phyloP scores from a whole-genome alignment of 2,888 invertebrate genomes.

The Cantharis nigra region DNA sequence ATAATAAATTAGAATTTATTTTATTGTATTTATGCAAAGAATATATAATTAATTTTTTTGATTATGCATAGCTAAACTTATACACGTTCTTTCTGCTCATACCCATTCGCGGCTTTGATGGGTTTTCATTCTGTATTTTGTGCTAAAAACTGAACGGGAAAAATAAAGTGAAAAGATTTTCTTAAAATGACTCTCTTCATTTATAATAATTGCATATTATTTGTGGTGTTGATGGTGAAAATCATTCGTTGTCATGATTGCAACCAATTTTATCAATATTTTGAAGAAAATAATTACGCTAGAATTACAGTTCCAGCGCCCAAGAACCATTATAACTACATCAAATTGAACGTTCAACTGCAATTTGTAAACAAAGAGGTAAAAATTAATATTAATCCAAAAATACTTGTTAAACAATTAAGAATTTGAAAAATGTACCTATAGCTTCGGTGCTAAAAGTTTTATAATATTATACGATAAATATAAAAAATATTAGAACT shows the following conservation, averaged over 20 bases:
- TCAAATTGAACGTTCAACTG: neutral
- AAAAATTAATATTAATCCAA: neutral
- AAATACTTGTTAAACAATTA: neutral
- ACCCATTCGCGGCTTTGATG: too few species aligned
- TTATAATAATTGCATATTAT: neutral
- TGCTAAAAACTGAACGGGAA: neutral
- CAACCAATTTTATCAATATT: neutral
- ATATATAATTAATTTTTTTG: too few species aligned
- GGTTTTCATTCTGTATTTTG: neutral
- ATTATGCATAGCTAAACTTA: too few species aligned
- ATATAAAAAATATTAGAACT: too few species aligned
- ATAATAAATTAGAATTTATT: too few species aligned
- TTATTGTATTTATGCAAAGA: too few species aligned
- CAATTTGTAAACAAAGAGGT: neutral
- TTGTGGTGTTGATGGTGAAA: neutral
- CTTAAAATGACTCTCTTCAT: neutral
- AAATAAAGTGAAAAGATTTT: neutral
- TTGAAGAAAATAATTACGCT: neutral
- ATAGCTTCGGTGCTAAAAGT: too few species aligned
- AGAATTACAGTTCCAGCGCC: neutral
- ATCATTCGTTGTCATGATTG: neutral
- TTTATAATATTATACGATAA: too few species aligned
- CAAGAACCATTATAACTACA: neutral
- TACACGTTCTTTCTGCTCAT: too few species aligned
- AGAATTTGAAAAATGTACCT: neutral